Conservation (phyloP, 2,113 vertebrate species). For the Onychostoma macrolepis region DNA sequence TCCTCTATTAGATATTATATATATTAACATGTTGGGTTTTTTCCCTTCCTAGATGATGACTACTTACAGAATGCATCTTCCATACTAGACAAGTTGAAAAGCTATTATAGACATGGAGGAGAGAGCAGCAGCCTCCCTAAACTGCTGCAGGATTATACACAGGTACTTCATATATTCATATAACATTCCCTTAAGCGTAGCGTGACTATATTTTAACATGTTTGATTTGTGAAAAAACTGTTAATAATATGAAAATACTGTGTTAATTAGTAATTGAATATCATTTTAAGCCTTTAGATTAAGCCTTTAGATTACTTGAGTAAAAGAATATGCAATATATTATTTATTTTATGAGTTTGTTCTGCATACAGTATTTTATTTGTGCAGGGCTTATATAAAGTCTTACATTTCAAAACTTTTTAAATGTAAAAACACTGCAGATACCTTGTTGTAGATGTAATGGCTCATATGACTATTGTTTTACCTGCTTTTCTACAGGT, state of each 20-base stretch:
- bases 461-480: not conserved
- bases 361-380: not conserved
- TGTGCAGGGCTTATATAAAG: not conserved
- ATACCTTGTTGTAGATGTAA: not conserved
- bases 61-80: slow-evolving; percentile 89
- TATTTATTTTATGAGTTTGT: not conserved
- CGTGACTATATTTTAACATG: not conserved
- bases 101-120: slow-evolving; percentile 81
- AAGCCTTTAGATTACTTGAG: not conserved
- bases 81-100: slow-evolving; percentile 85
- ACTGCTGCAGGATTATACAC: slow-evolving; percentile 89
- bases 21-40: slow-evolving; percentile 40
- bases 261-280: not conserved
- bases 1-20: not conserved
- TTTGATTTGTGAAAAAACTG: not conserved
- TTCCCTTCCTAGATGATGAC: slow-evolving; percentile 81
- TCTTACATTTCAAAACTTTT: not conserved
- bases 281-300: not conserved
- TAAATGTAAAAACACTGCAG: too few relatives aligned
- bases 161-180: slow-evolving; percentile 78
- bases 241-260: not conserved
- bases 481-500: slow-evolving; percentile 73
- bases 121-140: slow-evolving; percentile 79
- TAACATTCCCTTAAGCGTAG: not conserved
- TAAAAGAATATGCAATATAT: not conserved